These are phyloP conservation scores for Meandrina meandrites DNA, from an alignment of 92 coral and sea anemone species.

Conservation along the genomic window DNA sequence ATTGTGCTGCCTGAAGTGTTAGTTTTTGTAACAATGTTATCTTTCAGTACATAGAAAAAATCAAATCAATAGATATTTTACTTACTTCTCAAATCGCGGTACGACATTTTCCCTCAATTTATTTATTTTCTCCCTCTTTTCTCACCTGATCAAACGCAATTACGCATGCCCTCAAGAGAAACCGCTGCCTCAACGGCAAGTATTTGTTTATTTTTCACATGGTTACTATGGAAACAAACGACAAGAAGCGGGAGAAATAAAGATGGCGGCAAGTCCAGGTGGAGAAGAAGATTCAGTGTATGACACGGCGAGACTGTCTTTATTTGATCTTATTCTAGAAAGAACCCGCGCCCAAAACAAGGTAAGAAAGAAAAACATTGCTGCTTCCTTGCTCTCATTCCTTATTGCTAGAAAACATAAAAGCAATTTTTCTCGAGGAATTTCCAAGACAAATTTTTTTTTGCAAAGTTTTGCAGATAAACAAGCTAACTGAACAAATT, in stretches of 20 bases:
- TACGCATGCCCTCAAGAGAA: conserved; percentile 72
- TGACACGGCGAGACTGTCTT: conserved; percentile 78
- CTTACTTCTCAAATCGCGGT: conserved; percentile 99
- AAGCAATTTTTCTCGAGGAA: neutral
- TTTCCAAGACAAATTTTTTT: neutral
- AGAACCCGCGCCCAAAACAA: conserved; percentile 93
- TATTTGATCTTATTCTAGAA: conserved; percentile 90
- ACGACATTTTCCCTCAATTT: conserved; percentile 75
- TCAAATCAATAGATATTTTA: neutral
- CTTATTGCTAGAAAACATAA: neutral
- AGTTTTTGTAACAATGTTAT: neutral
- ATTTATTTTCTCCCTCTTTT: too few species aligned
- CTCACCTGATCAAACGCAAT: neutral
- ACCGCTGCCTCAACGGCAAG: conserved; percentile 67
- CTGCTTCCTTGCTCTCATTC: neutral
- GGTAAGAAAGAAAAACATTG: conserved; percentile 44
- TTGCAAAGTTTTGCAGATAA: neutral
- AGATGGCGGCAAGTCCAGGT: conserved; percentile 89
- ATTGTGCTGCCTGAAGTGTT: neutral
- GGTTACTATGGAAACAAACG: conserved; percentile 72
- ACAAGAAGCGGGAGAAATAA: conserved; percentile 30
- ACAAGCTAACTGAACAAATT: neutral
- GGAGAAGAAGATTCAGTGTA: conserved; percentile 81
- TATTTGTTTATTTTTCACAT: conserved; percentile 10
- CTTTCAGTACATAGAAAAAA: neutral